Base-by-base conservation (phyloP, 1,140 invertebrate species). In the Idris sp. region DNA sequence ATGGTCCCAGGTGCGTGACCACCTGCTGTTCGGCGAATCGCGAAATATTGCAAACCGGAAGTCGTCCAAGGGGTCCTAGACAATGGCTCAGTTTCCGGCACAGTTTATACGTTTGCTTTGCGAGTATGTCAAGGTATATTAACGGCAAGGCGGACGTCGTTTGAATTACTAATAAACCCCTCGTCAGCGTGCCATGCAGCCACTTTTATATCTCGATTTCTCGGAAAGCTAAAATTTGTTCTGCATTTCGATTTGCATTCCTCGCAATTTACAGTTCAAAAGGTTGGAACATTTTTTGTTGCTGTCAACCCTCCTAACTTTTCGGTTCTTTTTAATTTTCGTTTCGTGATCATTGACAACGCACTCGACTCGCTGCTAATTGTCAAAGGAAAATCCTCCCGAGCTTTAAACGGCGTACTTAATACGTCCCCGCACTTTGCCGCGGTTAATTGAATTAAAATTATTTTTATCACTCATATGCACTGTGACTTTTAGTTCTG, bases 1-100 rank as follows among this genome's bases (percentile, higher is more conserved):
- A n/a, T n/a, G n/a, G n/a, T n/a, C n/a, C n/a, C 22, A 85, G 83
- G 83, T 85, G 83, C 79, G 77, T 76, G 79, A 79, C 78, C 82
- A 84, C 78, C 81, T 84, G 81, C 79, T 78, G 77, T 78, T 79
- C 75, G 77, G 76, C 65, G 61, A 76, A 80, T 81, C 74, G 81
- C 80, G 77, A 83, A 83, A 83, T 80, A 80, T 81, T 80, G 80
- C 74, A 56, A 64, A 36, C 69, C 78, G 81, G 82, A 83, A 83
- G 71, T 73, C 67, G 62, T n/a, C 61, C 64, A 68, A 77, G 48
- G 78, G 74, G 62, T 77, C 69, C 61, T 77, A 81, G 78, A 83
- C 81, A 82, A 82, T 82, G 76, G 64, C 53, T 49, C 54, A 75
- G 67, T 77, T 83, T 84, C 83, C 83, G 79, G 74, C 33, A 40